Evolutionary conservation across 2,113 vertebrate species (phyloP).

Genomic region (Neodon shergylaensis): DNA sequence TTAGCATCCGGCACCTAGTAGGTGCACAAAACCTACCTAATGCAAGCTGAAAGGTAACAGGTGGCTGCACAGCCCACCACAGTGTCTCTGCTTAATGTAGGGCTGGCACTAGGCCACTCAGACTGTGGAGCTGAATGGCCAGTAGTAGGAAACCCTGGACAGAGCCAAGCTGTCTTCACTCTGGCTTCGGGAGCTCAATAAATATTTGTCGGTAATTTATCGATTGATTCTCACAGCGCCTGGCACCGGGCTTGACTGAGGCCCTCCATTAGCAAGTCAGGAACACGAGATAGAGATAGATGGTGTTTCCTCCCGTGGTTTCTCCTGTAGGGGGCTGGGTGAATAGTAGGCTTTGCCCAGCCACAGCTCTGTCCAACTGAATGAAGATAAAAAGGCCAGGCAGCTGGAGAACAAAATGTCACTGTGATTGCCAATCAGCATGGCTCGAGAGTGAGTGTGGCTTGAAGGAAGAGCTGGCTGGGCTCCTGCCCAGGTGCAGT

Average conservation of each 20-base stretch:
- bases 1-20: background rate
- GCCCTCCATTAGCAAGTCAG: slow-evolving; percentile 15
- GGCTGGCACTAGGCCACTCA: background rate
- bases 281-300: background rate
- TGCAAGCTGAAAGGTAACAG: background rate
- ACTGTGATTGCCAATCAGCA: background rate
- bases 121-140: background rate
- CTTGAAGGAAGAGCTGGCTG: background rate
- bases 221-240: slow-evolving; percentile 53
- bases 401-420: background rate
- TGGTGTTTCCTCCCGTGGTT: background rate
- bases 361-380: background rate
- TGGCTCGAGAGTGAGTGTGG: background rate
- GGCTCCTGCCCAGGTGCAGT: background rate
- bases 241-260: background rate
- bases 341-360: background rate
- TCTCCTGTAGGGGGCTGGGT: background rate
- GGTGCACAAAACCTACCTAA: background rate
- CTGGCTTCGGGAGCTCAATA: background rate
- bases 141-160: background rate
- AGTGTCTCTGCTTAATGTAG: background rate
- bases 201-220: slow-evolving; percentile 43
- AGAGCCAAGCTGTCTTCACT: background rate
- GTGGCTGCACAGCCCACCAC: background rate
- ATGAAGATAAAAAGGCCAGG: slow-evolving; percentile 38